phyloP scores from a whole-genome alignment of 1,140 invertebrate genomes.

The Ganaspis sp. region DNA sequence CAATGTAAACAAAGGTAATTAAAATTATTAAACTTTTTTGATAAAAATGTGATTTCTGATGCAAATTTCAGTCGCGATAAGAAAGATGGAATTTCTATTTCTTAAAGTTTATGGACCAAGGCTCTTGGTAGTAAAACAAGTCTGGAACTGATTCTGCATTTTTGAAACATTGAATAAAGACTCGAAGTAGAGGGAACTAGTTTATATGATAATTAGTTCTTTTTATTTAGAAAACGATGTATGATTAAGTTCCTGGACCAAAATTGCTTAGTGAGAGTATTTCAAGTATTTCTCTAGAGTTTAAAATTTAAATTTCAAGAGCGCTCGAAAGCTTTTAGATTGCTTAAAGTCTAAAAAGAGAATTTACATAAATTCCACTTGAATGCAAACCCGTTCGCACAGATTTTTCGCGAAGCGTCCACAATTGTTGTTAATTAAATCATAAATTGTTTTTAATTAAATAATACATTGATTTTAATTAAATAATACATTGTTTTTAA shows the following conservation, averaged over 20 bases:
- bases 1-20: too few species aligned
- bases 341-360: conserved; percentile 11
- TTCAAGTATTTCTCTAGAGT: conserved; percentile 7
- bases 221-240: conserved; percentile 3
- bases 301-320: conserved; percentile 21
- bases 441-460: too few species aligned
- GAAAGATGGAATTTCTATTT: not conserved
- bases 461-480: too few species aligned
- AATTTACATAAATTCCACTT: conserved; percentile 17
- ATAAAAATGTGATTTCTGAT: not conserved
- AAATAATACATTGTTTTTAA: too few species aligned
- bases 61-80: not conserved
- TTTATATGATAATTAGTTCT: conserved; percentile 24
- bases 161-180: conserved; percentile 29
- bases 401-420: not conserved
- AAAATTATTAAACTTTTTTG: too few species aligned
- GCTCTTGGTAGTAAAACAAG: not conserved
- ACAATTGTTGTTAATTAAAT: too few species aligned
- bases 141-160: conserved; percentile 25
- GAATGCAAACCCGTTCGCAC: not conserved
- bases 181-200: conserved; percentile 19
- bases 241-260: not conserved
- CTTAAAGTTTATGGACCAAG: not conserved
- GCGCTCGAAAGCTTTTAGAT: conserved; percentile 8
- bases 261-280: conserved; percentile 16